Base-by-base conservation (phyloP, 2,888 invertebrate genomes). In the Troilus luridus region DNA sequence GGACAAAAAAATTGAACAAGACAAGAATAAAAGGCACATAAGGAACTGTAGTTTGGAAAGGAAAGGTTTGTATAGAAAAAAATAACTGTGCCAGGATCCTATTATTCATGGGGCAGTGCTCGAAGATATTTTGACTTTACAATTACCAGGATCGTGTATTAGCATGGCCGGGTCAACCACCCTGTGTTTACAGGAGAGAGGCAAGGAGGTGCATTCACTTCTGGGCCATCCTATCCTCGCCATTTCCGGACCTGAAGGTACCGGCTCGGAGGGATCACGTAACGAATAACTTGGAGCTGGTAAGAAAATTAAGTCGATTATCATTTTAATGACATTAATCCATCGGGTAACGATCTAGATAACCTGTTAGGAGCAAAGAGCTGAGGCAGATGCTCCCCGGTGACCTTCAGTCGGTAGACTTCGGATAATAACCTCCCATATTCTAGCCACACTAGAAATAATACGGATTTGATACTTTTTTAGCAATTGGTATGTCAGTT, bases 61-160 rank as follows among this genome's bases (percentile, higher is more conserved):
- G 72, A 19, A 41, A 1, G 41, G 17, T 17, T 27, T 77, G 27
- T 41, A 41, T 77, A 27, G 27, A 77, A 41, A 77, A 77, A 77
- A 17, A 77, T 27, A 85, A 85, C 85, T 85, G 85, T 85, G 85
- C 85, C 85, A 85, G 56, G 7, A 56, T 85, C 11, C 56, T 85
- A 85, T n/a, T n/a, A n/a, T 85, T 56, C 56, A 85, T 85, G 24
- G 56, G 56, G n/a, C 12, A 0, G 56, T 8, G 17, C 21, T 56
- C 56, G n/a, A 85, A n/a, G 85, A 21, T 58, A 85, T 85, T 85
- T 85, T 85, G 85, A 85, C 85, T 85, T 85, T 85, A 85, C 85
- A 85, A 85, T 85, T n/a, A 58, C 56, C 56, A 21, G 81, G 54
- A 10, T 10, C 19, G 81, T 19, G 54, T n/a, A 85, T 58, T 58